A percentile compares a stretch with the other conserved stretches of the same genome.
These are phyloP conservation scores for Caerostris darwini DNA, from an alignment of 1,140 invertebrate species.

Conservation along the genomic window DNA sequence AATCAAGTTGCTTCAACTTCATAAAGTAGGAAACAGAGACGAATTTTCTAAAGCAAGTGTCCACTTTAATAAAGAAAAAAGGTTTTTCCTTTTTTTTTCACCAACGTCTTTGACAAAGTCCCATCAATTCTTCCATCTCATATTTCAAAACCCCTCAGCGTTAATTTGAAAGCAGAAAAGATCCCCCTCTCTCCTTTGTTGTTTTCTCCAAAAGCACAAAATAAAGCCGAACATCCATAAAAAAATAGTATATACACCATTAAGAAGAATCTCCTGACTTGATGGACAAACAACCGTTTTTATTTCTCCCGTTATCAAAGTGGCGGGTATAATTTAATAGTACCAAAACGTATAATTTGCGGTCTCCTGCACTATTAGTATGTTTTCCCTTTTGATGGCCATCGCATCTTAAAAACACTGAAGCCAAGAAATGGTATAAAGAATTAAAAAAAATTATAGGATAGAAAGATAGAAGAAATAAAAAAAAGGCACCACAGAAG, in stretches of 20 bases:
- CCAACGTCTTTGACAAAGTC: neutral
- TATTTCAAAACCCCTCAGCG: slow-evolving; percentile 35
- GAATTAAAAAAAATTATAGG: neutral
- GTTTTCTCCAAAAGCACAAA: neutral
- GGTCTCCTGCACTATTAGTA: slow-evolving; percentile 70
- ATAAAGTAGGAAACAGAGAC: neutral
- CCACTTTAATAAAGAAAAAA: slow-evolving; percentile 36
- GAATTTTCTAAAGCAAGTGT: neutral
- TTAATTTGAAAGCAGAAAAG: slow-evolving; percentile 67
- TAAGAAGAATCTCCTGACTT: slow-evolving; percentile 44
- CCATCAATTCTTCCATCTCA: slow-evolving; percentile 47
- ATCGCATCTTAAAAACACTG: slow-evolving; percentile 50
- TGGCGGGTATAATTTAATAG: slow-evolving; percentile 73
- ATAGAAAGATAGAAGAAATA: neutral
- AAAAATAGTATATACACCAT: slow-evolving; percentile 28
- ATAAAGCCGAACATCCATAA: neutral
- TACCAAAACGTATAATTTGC: slow-evolving; percentile 73
- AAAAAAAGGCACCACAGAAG: neutral
- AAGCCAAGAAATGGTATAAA: slow-evolving; percentile 13
- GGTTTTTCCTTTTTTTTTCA: neutral
- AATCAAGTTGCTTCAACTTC: neutral
- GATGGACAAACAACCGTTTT: slow-evolving; percentile 70
- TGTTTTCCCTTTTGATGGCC: slow-evolving; percentile 61
- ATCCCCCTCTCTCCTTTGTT: slow-evolving; percentile 3
- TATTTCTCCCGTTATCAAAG: slow-evolving; percentile 39